Evolutionary conservation across 2,888 invertebrate species (phyloP), one percentile per base, ranked within the genome.

Genomic region (Mythimna lalbum): DNA sequence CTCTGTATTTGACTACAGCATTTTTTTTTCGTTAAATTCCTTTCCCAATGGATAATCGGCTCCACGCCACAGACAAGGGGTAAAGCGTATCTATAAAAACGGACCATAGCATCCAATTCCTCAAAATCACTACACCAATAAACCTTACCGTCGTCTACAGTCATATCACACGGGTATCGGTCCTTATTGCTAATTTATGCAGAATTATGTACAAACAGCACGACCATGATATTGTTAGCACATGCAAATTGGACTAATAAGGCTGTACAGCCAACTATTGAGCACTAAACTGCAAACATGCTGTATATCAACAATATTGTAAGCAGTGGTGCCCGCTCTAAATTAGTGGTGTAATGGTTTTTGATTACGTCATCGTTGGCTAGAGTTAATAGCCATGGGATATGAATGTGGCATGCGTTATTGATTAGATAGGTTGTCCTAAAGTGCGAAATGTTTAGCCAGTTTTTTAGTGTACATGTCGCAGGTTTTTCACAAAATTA

Each of bases 211-310:
- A 80, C 81, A 82, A 80, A 83, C 80, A 83, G 72, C 50, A 65
- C 43, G 36, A 33, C 59, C 69, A 73, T 79, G 76, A 76, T 80
- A 83, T 80, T 87, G 84, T 86, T 85, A 74, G 86, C 85, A 83
- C 83, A 89, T 89, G 89, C 85, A 88, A 89, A 89, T 90, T 82
- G 59, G 43, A 65, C 84, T 85, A 86, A 86, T 85, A 85, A 85
- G 79, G 81, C 80, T 76, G 76, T 82, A 79, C 76, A 68, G 61
- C 62, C 78, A 64, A 79, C 80, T 78, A 77, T 83, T 65, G 63
- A 60, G 64, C 77, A 66, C 69, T 80, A 79, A 80, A 85, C 72
- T 72, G 71, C 71, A 80, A 73, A 80, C 74, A 78, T 68, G 75
- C 53, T 76, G 73, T 78, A 55, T 50, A 72, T 75, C 71, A 70